Base-by-base conservation (phyloP, 1,140 invertebrate species). In the Cotesia typhae region DNA sequence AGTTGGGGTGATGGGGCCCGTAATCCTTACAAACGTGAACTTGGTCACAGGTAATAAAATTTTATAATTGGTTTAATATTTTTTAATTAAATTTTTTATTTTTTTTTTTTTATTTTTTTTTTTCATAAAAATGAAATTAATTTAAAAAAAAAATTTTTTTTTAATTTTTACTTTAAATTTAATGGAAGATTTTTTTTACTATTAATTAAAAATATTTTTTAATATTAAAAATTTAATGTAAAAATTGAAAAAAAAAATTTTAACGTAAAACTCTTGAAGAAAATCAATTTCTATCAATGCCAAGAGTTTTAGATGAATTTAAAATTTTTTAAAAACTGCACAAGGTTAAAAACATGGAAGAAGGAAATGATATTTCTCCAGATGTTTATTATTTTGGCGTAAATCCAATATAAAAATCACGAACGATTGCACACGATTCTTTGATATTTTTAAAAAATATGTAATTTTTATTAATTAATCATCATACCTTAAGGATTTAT, bases 1-100 rank as follows among this genome's bases (percentile, higher is more conserved):
- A 87, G 87, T 73, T 91, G 88, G 77, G 88, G 88, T n/a, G 89
- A 89, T 73, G 89, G 88, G n/a, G 81, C 87, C 47, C 78, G 78
- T 4, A 78, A 47, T 64, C 81, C 79, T 82, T 87, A 91, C 82
- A 88, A 88, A 72, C 88, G 90, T 72, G 87, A 88, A 68, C 80
- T 90, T 9, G 84, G 87, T 63, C 90, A 91, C 87, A 91, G 90
- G 90, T 91, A 88, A 79, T 72, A 3, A 74, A 38, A 53, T 28
- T 28, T 28, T 28, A 28, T 28, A 28, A 28, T 28, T 28, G 28
- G 28, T 28, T 3, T 28, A 28, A 28, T 2, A 28, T 2, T 28
- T 28, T 28, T 28, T 28, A 28, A n/a, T n/a, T n/a, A 28, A 28
- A 28, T 2, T 28, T 28, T 28, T 28, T 28, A 28, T 17, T 28